Evolutionary conservation across 2,888 invertebrate genomes (phyloP), one percentile per base, ranked within the genome.

Genomic region (Strigamia maritima): DNA sequence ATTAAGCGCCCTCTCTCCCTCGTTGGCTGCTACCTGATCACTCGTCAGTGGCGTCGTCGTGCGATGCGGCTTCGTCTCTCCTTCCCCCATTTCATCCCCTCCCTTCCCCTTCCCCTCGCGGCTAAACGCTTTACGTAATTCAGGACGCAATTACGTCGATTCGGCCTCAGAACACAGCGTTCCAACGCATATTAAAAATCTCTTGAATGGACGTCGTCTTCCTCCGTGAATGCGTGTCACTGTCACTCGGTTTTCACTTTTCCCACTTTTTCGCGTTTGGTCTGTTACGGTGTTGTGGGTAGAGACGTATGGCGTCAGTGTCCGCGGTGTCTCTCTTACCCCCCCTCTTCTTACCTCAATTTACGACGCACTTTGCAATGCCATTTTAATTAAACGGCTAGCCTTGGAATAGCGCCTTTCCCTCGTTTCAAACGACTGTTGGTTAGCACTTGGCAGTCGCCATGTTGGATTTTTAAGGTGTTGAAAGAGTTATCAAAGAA

Each of bases 11-110:
- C 54, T 54, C 54, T 44, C 54, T 54, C 54, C 54, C 54, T 54
- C 54, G 54, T 54, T 54, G 54, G 54, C 54, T 54, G 54, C 54
- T 19, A 54, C 54, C 54, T 54, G 54, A 54, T 54, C 54, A 54
- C 54, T 54, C 54, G 54, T 54, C 54, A 54, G 54, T 54, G 54
- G 54, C 54, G 54, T 54, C 54, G 54, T 54, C 54, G 54, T 54
- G 54, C 54, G 19, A 54, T 54, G 54, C 54, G 54, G 54, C 19
- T 54, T 54, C 54, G 8, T 2, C 22, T 19, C 54, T 19, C n/a
- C 19, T 19, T 54, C 19, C 54, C 54, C 54, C 54, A 19, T 19
- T 19, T 19, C 54, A 19, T 19, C 22, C 19, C 19, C 54, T 54
- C 54, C 54, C 54, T 22, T 19, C 54, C 54, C n/a, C n/a, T 54